Percentiles rank a stretch among this genome's conserved stretches.
Conservation (phyloP, 2,888 invertebrate species). For the Agrotis exclamationis region DNA sequence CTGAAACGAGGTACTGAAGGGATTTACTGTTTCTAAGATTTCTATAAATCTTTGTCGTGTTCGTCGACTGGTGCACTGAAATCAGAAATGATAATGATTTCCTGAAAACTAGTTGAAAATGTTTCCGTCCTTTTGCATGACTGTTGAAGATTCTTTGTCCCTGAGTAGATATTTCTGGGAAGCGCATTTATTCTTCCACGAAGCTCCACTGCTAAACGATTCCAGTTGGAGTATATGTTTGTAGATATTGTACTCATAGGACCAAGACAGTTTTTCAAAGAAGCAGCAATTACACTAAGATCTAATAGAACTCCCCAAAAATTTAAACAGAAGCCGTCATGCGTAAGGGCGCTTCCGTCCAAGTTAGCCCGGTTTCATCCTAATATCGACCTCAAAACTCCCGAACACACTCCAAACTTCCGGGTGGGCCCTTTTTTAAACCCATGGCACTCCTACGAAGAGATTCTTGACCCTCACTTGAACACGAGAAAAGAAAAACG, state of each 20-base stretch:
- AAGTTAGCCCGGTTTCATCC: constrained; percentile 4
- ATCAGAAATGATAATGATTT: constrained; percentile 21
- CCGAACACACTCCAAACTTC: constrained; percentile 25
- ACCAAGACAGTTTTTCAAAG: neutral
- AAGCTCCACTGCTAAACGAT: neutral
- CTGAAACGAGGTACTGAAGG: constrained; percentile 14
- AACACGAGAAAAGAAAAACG: constrained; percentile 2
- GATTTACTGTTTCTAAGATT: constrained; percentile 46
- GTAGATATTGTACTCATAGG: neutral
- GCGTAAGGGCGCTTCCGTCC: constrained; percentile 27
- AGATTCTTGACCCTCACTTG: constrained; percentile 19
- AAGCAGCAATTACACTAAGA: neutral
- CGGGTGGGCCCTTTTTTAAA: constrained; percentile 28
- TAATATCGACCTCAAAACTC: constrained; percentile 8
- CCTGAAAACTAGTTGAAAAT: constrained; percentile 6
- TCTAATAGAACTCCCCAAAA: neutral
- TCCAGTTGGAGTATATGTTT: neutral
- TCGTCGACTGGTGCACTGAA: neutral
- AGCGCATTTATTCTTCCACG: neutral
- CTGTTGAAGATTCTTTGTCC: neutral
- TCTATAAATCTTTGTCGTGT: constrained; percentile 36
- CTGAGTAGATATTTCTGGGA: neutral
- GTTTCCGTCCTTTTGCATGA: neutral
- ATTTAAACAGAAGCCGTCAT: constrained; percentile 1
- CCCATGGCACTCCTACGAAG: neutral